Evolutionary conservation across 2,888 invertebrate genomes (phyloP).

Genomic region (Habroteleia sp.): DNA sequence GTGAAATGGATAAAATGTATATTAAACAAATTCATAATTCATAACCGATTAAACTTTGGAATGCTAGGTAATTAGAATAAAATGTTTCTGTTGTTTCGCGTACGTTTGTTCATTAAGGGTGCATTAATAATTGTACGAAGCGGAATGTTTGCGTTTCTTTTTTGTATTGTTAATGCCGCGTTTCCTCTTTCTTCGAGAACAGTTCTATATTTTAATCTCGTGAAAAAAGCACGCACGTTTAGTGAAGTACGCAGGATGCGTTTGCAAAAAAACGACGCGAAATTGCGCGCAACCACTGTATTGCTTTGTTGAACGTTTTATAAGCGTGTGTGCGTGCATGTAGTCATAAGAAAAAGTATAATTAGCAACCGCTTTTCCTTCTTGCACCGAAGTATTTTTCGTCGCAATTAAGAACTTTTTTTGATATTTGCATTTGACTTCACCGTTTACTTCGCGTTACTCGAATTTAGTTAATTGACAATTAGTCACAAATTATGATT

Average conservation of each 20-base stretch:
- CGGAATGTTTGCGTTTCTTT: conserved; percentile 2
- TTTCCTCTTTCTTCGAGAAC: conserved; percentile 51
- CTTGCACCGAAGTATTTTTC: conserved; percentile 25
- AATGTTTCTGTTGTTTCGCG: not conserved
- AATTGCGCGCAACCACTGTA: conserved; percentile 33
- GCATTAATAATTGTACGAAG: not conserved
- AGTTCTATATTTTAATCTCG: conserved; percentile 26
- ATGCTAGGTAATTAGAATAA: not conserved
- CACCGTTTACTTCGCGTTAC: no score
- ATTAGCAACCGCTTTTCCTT: conserved; percentile 27
- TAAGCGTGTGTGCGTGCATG: conserved; percentile 56
- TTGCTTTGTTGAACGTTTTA: conserved; percentile 27
- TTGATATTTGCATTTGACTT: no score
- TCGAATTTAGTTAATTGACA: no score
- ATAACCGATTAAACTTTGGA: no score
- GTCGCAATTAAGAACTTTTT: no score
- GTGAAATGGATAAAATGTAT: no score
- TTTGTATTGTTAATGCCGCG: conserved; percentile 22
- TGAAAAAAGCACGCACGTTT: conserved; percentile 35
- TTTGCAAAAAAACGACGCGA: conserved; percentile 22
- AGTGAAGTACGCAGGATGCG: conserved; percentile 30
- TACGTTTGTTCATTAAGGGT: conserved; percentile 7
- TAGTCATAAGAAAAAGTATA: conserved; percentile 28
- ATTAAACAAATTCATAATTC: no score
- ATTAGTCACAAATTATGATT: no score